phyloP scores from a whole-genome alignment of 2,797 vertebrate species.

The Cryptoblepharus egeriae region DNA sequence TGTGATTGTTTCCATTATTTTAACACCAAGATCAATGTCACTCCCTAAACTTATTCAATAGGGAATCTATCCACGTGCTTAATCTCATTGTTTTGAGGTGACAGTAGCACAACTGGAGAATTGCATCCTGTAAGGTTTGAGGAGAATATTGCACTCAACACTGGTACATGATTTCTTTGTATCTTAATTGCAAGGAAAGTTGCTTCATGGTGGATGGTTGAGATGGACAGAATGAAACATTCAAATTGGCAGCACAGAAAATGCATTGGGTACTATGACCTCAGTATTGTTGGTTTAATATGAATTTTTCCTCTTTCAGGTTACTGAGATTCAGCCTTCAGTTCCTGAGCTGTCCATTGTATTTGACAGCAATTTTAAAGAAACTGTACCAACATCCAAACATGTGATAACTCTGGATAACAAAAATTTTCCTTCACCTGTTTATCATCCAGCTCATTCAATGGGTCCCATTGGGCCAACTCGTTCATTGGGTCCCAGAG shows the following conservation, averaged over 20 bases:
- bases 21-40: background rate
- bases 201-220: too few relatives aligned
- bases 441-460: conserved; percentile 56
- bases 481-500: conserved; percentile 37
- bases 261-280: background rate
- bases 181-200: background rate
- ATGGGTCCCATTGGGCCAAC: too few relatives aligned
- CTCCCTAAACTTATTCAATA: background rate
- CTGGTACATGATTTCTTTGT: background rate
- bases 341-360: conserved; percentile 96
- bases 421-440: conserved; percentile 52
- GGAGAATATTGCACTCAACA: background rate
- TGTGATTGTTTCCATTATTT: background rate
- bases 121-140: background rate
- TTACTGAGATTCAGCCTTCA: conserved; percentile 86
- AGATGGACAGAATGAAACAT: background rate
- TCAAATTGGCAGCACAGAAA: background rate
- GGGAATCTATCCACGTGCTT: background rate
- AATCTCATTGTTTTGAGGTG: background rate
- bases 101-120: background rate
- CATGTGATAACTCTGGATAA: conserved; percentile 44
- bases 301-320: conserved; percentile 74
- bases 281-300: background rate
- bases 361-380: conserved; percentile 83
- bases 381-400: conserved; percentile 63